Base-by-base conservation (phyloP, 2,113 vertebrate genomes). In the Amblyornis subalaris region DNA sequence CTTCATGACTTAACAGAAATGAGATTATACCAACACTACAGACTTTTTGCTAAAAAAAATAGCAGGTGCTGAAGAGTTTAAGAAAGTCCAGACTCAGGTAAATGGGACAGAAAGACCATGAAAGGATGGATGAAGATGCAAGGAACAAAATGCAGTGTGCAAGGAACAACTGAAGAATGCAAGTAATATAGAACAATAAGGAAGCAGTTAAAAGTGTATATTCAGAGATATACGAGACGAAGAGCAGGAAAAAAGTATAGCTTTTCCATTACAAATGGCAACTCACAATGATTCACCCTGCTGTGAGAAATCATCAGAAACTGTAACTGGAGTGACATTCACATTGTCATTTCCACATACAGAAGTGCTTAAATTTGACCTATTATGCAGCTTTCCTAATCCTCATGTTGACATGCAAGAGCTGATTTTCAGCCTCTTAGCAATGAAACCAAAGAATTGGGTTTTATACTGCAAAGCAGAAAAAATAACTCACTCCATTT, bases 301-400 rank as follows among this genome's bases (percentile, higher is more conserved):
- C 48, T 93, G 33, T 78, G 48, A 92, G 38, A 94, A 91, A 86
- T 72, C 85, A 79, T 35, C 60, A 74, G 61, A 94, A 93, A 79
- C 38, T 21, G 10, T 50, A 87, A 65, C 23, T 51, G n/a, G 65
- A 96, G 58, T 77, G 50, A 31, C 11, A 78, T 85, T 90, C 73
- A 76, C 25, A 26, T 85, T 79, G 65, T 78, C 51, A 73, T 69
- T 88, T 79, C 48, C 65, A 40, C 33, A 36, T 51, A 73, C 6
- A 71, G 45, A 74, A 64, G 36, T 48, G 31, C 75, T 93, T 94
- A 77, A 55, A 95, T 91, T 42, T 88, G 24, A 90, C 31, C 38
- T 79, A 12, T 66, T 50, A 25, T 29, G 54, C 71, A 74, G 61
- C 14, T 64, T 58, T 71, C 65, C 25, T 85, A 91, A 91, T 93